phyloP scores from a whole-genome alignment of 2,888 invertebrate species.

The Diplazon laetatorius region DNA sequence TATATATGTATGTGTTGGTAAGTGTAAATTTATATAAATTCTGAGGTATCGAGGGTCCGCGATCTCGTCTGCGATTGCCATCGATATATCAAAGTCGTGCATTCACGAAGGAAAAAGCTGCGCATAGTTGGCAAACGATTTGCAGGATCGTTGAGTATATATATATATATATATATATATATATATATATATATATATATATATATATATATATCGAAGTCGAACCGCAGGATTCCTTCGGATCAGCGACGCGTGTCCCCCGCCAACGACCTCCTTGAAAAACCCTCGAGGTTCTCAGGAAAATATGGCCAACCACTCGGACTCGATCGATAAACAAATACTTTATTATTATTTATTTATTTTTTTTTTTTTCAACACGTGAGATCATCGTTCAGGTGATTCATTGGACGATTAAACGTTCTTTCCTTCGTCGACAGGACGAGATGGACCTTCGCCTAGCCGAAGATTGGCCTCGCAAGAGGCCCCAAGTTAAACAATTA shows the following conservation, averaged over 20 bases:
- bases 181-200: no score
- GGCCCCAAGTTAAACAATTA: no score
- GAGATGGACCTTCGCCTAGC: no score
- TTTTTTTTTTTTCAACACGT: no score
- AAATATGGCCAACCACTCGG: conserved; percentile 19
- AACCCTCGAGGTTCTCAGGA: conserved; percentile 22
- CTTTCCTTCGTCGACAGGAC: no score
- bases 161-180: no score
- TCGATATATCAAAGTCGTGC: conserved; percentile 11
- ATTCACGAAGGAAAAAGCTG: background rate
- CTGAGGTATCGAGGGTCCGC: conserved; percentile 36
- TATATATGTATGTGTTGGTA: no score
- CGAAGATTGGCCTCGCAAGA: no score
- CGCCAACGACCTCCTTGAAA: conserved; percentile 17
- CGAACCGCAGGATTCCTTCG: conserved; percentile 21
- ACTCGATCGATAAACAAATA: background rate
- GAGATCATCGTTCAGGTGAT: conserved; percentile 5
- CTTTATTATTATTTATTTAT: no score
- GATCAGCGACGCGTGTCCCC: conserved; percentile 31
- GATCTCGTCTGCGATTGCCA: conserved; percentile 30
- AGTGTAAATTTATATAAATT: background rate
- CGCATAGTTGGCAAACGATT: conserved; percentile 30
- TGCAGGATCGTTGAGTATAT: conserved; percentile 29
- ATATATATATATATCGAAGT: no score
- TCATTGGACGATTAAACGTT: conserved; percentile 5